These are phyloP conservation scores for Drosophila takahashii DNA, from an alignment of 1,140 invertebrate genomes.

Conservation along the genomic window DNA sequence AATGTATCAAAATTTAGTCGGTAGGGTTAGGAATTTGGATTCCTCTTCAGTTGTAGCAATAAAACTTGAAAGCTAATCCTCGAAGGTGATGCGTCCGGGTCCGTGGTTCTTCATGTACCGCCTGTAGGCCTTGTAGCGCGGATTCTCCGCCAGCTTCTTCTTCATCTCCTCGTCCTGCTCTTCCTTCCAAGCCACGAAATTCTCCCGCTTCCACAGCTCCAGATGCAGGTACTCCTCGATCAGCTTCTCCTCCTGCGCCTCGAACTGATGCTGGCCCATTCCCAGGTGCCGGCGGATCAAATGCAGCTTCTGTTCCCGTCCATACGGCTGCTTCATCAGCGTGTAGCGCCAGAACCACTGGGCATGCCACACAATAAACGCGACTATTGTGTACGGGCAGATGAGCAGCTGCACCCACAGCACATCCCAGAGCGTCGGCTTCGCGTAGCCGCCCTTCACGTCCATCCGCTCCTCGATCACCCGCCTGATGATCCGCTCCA, in stretches of 20 bases:
- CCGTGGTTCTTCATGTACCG: constrained; percentile 93
- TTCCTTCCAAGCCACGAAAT: constrained; percentile 92
- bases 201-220: constrained; percentile 93
- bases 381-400: constrained; percentile 89
- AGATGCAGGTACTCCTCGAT: constrained; percentile 90
- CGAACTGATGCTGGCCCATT: constrained; percentile 89
- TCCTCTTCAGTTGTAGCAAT: constrained; percentile 57
- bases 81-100: constrained; percentile 91
- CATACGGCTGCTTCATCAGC: constrained; percentile 91
- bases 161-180: constrained; percentile 93
- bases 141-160: constrained; percentile 91
- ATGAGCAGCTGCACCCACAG: constrained; percentile 93
- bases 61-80: constrained; percentile 86
- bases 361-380: constrained; percentile 90
- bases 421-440: constrained; percentile 90
- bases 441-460: constrained; percentile 95
- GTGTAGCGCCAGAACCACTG: constrained; percentile 93
- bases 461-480: constrained; percentile 96
- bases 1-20: constrained; percentile 16
- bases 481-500: constrained; percentile 89
- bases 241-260: constrained; percentile 90
- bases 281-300: constrained; percentile 92
- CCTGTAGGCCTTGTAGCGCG: constrained; percentile 91
- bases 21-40: constrained; percentile 7
- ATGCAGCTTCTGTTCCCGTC: constrained; percentile 92